Base-by-base conservation (phyloP, 2,797 vertebrate species). In the Cuculus canorus region DNA sequence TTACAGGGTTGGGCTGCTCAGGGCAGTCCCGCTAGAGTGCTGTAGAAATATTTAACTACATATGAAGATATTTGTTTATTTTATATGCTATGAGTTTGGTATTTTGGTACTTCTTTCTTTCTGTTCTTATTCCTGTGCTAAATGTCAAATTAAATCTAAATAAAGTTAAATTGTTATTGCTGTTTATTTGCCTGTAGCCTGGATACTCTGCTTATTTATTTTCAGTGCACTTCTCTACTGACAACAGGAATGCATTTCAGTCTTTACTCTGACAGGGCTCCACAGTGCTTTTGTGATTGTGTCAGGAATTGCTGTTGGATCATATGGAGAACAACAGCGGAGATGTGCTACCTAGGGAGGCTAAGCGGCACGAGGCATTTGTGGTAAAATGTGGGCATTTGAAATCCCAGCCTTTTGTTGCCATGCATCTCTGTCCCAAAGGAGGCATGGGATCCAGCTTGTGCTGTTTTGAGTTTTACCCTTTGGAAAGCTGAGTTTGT, bases 71-170 rank as follows among this genome's bases (percentile, higher is more conserved):
- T 87, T 96, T 88, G 85, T 77, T 93, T 93, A 94, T 91, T 91
- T 90, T 94, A 65, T 96, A 96, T 87, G 94, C 94, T 95, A 80
- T 63, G 75, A 88, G 86, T 95, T 96, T 94, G 87, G 94, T 92
- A 97, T 95, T 96, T 96, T 97, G 91, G 96, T 96, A 97, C 86
- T 94, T 95, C 95, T 96, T 94, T 93, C 90, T 90, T 93, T 95
- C 82, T 78, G 95, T 97, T 93, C 96, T 96, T 97, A 93, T 94
- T 93, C 79, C 89, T 95, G 88, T 98, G 93, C 81, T 96, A 78
- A 92, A 94, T 97, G 96, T 97, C 65, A 97, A 93, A 96, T 77
- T 88, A 81, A 96, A 95, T 91, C 95, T 88, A 90, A 98, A 98
- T 98, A 97, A 98, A 97, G 94, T 93, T 86, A 53, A 70, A 90